A percentile compares a stretch with the other conserved stretches of the same genome.
Evolutionary conservation across 2,797 vertebrate species (phyloP).

Genomic region (Yasuhikotakia modesta): DNA sequence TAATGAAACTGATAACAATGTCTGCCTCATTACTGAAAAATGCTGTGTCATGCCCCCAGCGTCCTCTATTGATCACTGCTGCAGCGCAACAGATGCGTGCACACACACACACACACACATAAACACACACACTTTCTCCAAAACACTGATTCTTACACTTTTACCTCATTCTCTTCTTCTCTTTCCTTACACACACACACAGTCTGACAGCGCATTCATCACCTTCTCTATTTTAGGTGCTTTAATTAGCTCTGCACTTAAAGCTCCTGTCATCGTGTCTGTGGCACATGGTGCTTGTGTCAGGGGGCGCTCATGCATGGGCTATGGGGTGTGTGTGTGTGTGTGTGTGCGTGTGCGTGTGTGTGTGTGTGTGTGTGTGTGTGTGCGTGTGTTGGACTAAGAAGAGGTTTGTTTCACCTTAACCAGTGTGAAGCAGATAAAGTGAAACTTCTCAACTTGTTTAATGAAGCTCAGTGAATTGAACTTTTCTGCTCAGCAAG

Average conservation of each 20-base stretch:
- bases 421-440: slow-evolving; percentile 26
- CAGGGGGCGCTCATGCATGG: slow-evolving; percentile 52
- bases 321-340: slow-evolving; percentile 11
- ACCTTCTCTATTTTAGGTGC: slow-evolving; percentile 64
- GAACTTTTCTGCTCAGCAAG: slow-evolving; percentile 8
- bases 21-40: slow-evolving; percentile 73
- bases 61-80: slow-evolving; percentile 72
- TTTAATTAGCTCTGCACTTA: slow-evolving; percentile 66
- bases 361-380: too few relatives aligned
- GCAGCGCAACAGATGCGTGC: too few relatives aligned
- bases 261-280: slow-evolving; percentile 56
- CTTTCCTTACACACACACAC: slow-evolving; percentile 29
- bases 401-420: slow-evolving; percentile 42
- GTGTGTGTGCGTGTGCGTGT: too few relatives aligned
- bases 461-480: slow-evolving; percentile 24
- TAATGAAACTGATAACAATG: slow-evolving; percentile 77
- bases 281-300: slow-evolving; percentile 51
- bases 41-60: slow-evolving; percentile 66
- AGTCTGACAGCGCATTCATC: slow-evolving; percentile 65
- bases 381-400: too few relatives aligned
- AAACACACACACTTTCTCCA: too few relatives aligned
- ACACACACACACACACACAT: too few relatives aligned
- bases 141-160: background rate
- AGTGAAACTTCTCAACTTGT: slow-evolving; percentile 47
- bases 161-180: slow-evolving; percentile 15